Evolutionary conservation across 1,140 invertebrate species (phyloP).

Genomic region (Drosophila melanica): DNA sequence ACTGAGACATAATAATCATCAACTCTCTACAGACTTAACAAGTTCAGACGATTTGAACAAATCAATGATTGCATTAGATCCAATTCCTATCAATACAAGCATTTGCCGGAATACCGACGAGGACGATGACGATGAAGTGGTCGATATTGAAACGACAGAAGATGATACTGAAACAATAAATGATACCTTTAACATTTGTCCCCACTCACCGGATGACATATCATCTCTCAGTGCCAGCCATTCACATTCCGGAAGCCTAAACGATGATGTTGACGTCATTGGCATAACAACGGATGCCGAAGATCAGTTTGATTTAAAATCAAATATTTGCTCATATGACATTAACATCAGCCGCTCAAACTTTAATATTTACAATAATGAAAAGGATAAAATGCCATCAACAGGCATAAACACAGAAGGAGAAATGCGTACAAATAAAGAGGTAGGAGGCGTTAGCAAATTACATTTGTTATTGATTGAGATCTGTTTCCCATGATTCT

Average conservation of each 20-base stretch:
- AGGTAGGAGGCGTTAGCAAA: conserved; percentile 31
- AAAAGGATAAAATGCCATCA: conserved; percentile 16
- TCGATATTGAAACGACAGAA: conserved; percentile 87
- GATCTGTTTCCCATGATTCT: too few species aligned
- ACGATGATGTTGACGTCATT: conserved; percentile 60
- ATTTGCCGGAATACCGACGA: conserved; percentile 82
- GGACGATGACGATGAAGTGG: conserved; percentile 86
- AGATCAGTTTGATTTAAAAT: conserved; percentile 51
- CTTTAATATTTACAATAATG: conserved; percentile 17
- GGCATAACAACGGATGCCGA: conserved; percentile 60
- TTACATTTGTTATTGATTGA: too few species aligned
- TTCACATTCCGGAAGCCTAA: conserved; percentile 45
- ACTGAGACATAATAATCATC: conserved; percentile 34
- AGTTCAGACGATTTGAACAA: neutral
- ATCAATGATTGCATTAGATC: neutral
- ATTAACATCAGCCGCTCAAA: conserved; percentile 36
- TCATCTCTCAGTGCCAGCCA: conserved; percentile 34
- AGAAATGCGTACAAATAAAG: conserved; percentile 15
- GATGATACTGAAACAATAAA: conserved; percentile 73
- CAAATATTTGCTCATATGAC: conserved; percentile 40
- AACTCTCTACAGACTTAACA: conserved; percentile 27
- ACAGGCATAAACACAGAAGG: conserved; percentile 6
- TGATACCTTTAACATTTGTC: conserved; percentile 15
- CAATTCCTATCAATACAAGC: neutral
- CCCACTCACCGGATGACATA: conserved; percentile 14